phyloP scores from a whole-genome alignment of 37 sponge, comb jelly and placozoan genomes.

The Cladorhizidae sp. region DNA sequence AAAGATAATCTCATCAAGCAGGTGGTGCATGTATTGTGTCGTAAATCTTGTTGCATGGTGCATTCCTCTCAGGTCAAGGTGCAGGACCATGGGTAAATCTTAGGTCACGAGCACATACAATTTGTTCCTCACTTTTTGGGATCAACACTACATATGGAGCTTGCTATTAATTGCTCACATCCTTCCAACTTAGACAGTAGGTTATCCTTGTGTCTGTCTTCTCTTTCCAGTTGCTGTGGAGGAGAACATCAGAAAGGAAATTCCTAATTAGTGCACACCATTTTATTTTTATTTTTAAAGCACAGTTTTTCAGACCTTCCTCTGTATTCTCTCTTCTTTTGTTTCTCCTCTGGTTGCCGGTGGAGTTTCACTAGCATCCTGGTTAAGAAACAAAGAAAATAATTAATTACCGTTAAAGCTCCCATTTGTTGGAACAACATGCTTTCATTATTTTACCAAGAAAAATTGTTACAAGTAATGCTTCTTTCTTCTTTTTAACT shows the following conservation, averaged over 20 bases:
- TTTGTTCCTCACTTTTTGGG: background rate
- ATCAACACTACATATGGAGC: background rate
- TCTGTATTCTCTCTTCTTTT: conserved; percentile 60
- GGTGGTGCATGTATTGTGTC: too few relatives aligned
- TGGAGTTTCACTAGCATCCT: conserved; percentile 85
- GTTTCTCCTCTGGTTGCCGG: conserved; percentile 71
- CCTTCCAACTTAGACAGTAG: conserved; percentile 7
- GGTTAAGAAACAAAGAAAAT: background rate
- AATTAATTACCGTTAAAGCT: too few relatives aligned
- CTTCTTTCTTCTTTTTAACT: too few relatives aligned
- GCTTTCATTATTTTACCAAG: too few relatives aligned
- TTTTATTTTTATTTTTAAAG: background rate
- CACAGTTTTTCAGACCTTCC: conserved; percentile 51
- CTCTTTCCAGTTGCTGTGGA: conserved; percentile 54
- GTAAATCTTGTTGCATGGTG: too few relatives aligned
- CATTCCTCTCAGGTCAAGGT: too few relatives aligned
- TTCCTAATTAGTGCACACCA: background rate
- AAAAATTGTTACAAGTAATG: too few relatives aligned
- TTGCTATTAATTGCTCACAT: conserved; percentile 13
- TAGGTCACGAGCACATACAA: background rate
- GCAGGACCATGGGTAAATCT: too few relatives aligned
- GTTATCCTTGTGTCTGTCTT: conserved; percentile 46
- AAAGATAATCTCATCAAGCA: too few relatives aligned
- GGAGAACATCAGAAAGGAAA: conserved; percentile 2
- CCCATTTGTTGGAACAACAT: too few relatives aligned